These are phyloP conservation scores for Copidosoma floridanum DNA, from an alignment of 1,140 invertebrate species.

Conservation along the genomic window DNA sequence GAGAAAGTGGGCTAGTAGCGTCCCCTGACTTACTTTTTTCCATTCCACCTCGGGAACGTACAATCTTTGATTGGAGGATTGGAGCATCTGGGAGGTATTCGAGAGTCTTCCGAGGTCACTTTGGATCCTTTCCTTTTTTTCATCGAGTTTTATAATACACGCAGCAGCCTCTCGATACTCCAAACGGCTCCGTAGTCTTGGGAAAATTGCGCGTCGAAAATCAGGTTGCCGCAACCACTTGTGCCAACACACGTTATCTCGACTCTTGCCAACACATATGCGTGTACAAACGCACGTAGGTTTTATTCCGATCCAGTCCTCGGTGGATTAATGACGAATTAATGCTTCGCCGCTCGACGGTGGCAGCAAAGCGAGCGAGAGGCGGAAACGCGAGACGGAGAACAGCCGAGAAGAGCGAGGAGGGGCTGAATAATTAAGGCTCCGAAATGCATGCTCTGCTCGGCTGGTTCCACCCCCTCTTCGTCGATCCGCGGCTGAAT, in stretches of 20 bases:
- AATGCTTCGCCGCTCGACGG: conserved; percentile 2
- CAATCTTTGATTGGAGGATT: too few species aligned
- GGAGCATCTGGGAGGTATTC: too few species aligned
- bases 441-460: not conserved
- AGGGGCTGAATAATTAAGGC: conserved; percentile 14
- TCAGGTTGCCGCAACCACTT: not conserved
- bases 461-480: not conserved
- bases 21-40: too few species aligned
- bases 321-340: conserved; percentile 23
- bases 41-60: too few species aligned
- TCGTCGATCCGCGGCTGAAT: conserved; percentile 6
- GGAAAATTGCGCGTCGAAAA: not conserved
- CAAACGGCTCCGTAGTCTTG: too few species aligned
- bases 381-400: not conserved
- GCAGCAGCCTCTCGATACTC: too few species aligned
- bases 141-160: too few species aligned
- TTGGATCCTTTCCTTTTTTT: too few species aligned
- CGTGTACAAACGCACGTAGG: not conserved
- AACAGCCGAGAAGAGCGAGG: not conserved
- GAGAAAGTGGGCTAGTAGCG: too few species aligned
- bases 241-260: not conserved
- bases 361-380: not conserved
- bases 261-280: not conserved
- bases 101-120: too few species aligned
- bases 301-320: not conserved